Base-by-base conservation (phyloP, 2,113 vertebrate genomes). In the Panthera leo region DNA sequence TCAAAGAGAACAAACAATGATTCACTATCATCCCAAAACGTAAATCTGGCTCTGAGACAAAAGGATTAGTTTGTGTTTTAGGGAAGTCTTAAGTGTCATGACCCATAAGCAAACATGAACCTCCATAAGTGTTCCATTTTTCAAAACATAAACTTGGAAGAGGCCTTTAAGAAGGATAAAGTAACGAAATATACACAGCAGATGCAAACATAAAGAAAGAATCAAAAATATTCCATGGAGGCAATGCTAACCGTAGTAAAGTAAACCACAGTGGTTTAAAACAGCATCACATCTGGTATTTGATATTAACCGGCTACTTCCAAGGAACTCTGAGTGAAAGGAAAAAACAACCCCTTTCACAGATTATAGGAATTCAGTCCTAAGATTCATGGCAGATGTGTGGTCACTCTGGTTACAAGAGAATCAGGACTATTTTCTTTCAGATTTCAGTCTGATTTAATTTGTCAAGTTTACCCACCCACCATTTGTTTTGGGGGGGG, bases 11-110 rank as follows among this genome's bases (percentile, higher is more conserved):
- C 67, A 91, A 13, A 94, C 85, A 95, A 83, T 97, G 98, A 98
- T 97, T 98, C 97, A 97, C 83, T 71, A 39, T 87, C 65, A 89
- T 88, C 94, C 96, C 89, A 53, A 97, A 98, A 97, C 12, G 84
- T 83, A 98, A 98, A 96, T 45, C 42, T 94, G 83, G 84, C 94
- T 70, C 34, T 3, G 34, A 93, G 86, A 95, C 79, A 98, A 73
- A 85, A 98, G 79, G 36, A 97, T 97, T 98, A 63, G 95, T 94
- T 82, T 97, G 94, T 97, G 84, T 98, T 98, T 85, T 91, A 97
- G 97, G 78, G 92, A 98, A 97, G 95, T 67, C 91, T 85, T 80
- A 96, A 96, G 94, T 98, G 94, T 92, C 90, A 79, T 2, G 85
- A 96, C 68, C 97, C 86, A 84, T 55, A 97, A 93, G 36, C 96